Evolutionary conservation across 2,888 invertebrate genomes (phyloP).

Genomic region (Amphipyra berbera): DNA sequence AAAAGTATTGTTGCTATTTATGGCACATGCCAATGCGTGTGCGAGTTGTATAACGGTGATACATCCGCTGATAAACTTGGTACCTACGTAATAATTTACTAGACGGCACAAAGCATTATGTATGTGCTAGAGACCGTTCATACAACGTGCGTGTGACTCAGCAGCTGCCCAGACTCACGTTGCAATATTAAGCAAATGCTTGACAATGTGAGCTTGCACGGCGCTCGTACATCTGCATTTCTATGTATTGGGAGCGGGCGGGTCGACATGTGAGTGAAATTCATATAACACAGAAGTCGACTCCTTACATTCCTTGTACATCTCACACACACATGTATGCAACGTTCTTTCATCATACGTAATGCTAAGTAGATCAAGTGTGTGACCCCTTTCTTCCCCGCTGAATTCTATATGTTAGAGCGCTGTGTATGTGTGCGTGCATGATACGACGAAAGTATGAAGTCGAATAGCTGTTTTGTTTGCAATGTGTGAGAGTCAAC

Average conservation of each 20-base stretch:
- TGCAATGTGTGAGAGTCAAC: slow-evolving; percentile 44
- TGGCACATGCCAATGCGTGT: slow-evolving; percentile 21
- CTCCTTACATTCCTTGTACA: not conserved
- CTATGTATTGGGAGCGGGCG: not conserved
- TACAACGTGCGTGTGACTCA: slow-evolving; percentile 39
- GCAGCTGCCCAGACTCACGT: slow-evolving; percentile 33
- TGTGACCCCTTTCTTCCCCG: not conserved
- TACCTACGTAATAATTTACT: not conserved
- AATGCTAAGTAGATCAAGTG: slow-evolving; percentile 3
- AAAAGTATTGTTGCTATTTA: not conserved
- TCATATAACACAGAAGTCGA: not conserved
- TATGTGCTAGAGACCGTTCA: slow-evolving; percentile 1
- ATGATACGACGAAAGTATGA: not conserved
- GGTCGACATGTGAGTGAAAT: slow-evolving; percentile 22
- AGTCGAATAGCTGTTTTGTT: slow-evolving; percentile 8
- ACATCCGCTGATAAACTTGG: slow-evolving; percentile 9
- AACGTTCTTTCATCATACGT: not conserved
- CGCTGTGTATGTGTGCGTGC: slow-evolving; percentile 18
- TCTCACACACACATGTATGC: slow-evolving; percentile 1
- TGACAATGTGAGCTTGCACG: slow-evolving; percentile 7
- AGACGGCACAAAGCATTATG: slow-evolving; percentile 1
- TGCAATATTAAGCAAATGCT: slow-evolving; percentile 15
- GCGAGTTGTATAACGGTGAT: slow-evolving; percentile 21
- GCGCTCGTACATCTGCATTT: slow-evolving; percentile 3
- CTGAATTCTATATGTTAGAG: not conserved